phyloP scores from a whole-genome alignment of 2,888 invertebrate genomes.

The Synanthedon formicaeformis region DNA sequence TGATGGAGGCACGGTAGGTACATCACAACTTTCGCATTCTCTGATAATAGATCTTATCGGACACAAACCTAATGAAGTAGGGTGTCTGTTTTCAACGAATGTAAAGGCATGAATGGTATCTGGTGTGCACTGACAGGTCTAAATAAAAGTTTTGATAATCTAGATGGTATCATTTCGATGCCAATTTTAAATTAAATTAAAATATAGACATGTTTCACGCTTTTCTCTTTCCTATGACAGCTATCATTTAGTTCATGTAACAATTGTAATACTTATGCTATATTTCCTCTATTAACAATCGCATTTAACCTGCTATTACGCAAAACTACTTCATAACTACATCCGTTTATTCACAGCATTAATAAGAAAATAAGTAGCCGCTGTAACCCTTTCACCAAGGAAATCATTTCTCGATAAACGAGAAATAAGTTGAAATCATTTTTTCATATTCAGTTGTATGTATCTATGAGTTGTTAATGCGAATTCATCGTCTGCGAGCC shows the following conservation, averaged over 20 bases:
- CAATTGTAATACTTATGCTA: not conserved
- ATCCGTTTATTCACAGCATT: not conserved
- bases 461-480: not conserved
- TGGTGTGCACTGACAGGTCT: conserved; percentile 21
- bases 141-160: conserved; percentile 29
- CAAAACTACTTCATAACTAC: not conserved
- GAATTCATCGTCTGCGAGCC: conserved; percentile 9
- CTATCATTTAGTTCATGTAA: not conserved
- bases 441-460: not conserved
- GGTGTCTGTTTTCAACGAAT: conserved; percentile 15
- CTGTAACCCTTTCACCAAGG: conserved; percentile 3
- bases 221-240: not conserved
- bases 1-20: conserved; percentile 11
- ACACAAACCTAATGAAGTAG: conserved; percentile 15
- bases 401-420: conserved; percentile 2
- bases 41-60: conserved; percentile 15
- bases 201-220: conserved; percentile 1
- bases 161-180: conserved; percentile 22
- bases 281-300: not conserved
- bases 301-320: not conserved
- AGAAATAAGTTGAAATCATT: not conserved
- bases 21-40: conserved; percentile 40
- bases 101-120: conserved; percentile 7
- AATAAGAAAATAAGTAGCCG: conserved; percentile 2
- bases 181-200: conserved; percentile 24